A percentile compares a stretch with the other conserved stretches of the same genome.
Evolutionary conservation across 2,113 vertebrate genomes (phyloP).

Genomic region (Phoxinus phoxinus): DNA sequence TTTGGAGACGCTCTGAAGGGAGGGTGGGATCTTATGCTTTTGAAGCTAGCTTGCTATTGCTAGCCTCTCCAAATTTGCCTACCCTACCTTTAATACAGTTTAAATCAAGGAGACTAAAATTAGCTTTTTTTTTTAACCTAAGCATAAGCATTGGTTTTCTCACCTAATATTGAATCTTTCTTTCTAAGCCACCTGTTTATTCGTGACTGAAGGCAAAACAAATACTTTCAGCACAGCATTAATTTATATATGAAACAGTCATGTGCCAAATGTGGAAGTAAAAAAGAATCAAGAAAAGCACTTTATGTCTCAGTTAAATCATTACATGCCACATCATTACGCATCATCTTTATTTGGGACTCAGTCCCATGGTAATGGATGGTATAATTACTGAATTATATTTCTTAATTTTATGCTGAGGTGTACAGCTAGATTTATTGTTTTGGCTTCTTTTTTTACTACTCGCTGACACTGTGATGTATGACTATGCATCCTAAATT

Average conservation of each 20-base stretch:
- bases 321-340: neutral
- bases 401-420: slow-evolving; percentile 26
- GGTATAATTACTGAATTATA: slow-evolving; percentile 10
- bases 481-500: neutral
- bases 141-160: neutral
- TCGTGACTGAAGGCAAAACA: neutral
- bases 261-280: neutral
- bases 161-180: neutral
- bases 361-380: neutral
- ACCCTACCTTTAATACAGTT: neutral
- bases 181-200: neutral
- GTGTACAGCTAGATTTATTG: slow-evolving; percentile 3
- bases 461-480: neutral
- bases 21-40: too few relatives aligned
- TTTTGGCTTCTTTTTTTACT: neutral
- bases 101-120: neutral
- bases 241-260: neutral
- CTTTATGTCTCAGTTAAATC: neutral
- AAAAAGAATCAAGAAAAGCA: neutral
- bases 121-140: neutral
- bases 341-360: neutral
- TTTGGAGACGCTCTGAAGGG: too few relatives aligned
- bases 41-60: too few relatives aligned
- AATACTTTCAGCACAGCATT: neutral
- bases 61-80: too few relatives aligned